Conservation (phyloP, 2,888 invertebrate species). For the Eupithecia subfuscata region DNA sequence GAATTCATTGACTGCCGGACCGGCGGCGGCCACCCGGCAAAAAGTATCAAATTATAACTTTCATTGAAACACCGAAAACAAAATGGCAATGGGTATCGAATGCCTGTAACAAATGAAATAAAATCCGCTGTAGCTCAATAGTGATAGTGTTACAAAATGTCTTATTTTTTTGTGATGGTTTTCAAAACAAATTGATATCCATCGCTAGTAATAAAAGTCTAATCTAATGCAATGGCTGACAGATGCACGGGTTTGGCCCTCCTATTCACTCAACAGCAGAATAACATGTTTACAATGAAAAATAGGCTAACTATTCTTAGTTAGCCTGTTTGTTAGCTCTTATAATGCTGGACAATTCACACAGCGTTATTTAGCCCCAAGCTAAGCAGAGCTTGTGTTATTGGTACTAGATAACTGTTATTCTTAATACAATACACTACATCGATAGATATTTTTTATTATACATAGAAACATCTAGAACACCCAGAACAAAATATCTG, state of each 20-base stretch:
- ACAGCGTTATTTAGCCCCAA: too few relatives aligned
- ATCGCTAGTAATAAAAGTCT: too few relatives aligned
- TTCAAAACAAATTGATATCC: neutral
- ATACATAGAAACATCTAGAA: too few relatives aligned
- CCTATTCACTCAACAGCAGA: neutral
- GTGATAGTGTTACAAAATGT: neutral
- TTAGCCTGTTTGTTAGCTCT: neutral
- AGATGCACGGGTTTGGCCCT: neutral
- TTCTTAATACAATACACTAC: too few relatives aligned
- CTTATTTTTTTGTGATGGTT: too few relatives aligned
- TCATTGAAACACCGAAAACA: neutral
- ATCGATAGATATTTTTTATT: too few relatives aligned
- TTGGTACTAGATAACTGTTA: too few relatives aligned
- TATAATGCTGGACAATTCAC: too few relatives aligned
- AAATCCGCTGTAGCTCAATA: neutral
- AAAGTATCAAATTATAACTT: constrained; percentile 1
- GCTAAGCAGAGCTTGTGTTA: too few relatives aligned
- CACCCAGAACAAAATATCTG: too few relatives aligned
- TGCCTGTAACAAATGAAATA: neutral
- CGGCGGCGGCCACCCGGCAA: neutral
- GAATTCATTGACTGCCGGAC: neutral
- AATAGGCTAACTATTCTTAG: neutral
- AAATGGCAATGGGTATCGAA: neutral
- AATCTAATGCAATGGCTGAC: neutral
- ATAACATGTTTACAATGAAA: neutral